Evolutionary conservation across 2,888 invertebrate genomes (phyloP).

Genomic region (Synanthedon vespiformis): DNA sequence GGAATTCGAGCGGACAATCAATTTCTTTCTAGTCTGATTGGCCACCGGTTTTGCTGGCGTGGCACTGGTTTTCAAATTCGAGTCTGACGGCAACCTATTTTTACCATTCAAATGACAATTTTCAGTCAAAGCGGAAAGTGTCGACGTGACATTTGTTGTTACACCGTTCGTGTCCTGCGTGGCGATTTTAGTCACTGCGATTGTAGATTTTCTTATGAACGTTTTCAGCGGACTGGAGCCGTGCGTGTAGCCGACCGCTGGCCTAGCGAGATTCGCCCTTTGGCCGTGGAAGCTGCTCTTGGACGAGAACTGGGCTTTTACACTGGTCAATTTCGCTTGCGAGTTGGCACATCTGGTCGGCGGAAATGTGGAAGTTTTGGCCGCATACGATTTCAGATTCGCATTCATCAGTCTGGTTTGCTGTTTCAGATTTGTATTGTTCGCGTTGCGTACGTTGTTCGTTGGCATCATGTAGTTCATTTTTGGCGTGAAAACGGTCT

Average conservation of each 20-base stretch:
- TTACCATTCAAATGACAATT: constrained; percentile 62
- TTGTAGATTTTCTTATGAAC: constrained; percentile 39
- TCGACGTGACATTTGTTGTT: constrained; percentile 52
- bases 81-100: constrained; percentile 50
- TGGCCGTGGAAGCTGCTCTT: constrained; percentile 56
- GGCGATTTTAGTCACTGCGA: constrained; percentile 27
- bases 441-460: constrained; percentile 52
- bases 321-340: constrained; percentile 33
- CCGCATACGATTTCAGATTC: constrained; percentile 41
- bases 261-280: constrained; percentile 55
- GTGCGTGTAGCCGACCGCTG: constrained; percentile 42
- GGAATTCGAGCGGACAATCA: constrained; percentile 54
- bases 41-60: constrained; percentile 25
- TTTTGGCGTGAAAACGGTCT: constrained; percentile 52
- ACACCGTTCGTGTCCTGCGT: constrained; percentile 33
- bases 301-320: constrained; percentile 22
- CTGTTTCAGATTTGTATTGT: constrained; percentile 52
- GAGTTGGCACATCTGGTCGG: constrained; percentile 59
- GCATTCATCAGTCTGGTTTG: constrained; percentile 39
- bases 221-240: constrained; percentile 50
- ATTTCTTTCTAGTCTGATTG: constrained; percentile 47
- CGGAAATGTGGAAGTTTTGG: constrained; percentile 60
- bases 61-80: constrained; percentile 41
- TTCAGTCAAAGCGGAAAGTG: constrained; percentile 53
- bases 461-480: constrained; percentile 62